Evolutionary conservation across 2,113 vertebrate species (phyloP), one percentile per base, ranked within the genome.

Genomic region (Siphamia tubifer): DNA sequence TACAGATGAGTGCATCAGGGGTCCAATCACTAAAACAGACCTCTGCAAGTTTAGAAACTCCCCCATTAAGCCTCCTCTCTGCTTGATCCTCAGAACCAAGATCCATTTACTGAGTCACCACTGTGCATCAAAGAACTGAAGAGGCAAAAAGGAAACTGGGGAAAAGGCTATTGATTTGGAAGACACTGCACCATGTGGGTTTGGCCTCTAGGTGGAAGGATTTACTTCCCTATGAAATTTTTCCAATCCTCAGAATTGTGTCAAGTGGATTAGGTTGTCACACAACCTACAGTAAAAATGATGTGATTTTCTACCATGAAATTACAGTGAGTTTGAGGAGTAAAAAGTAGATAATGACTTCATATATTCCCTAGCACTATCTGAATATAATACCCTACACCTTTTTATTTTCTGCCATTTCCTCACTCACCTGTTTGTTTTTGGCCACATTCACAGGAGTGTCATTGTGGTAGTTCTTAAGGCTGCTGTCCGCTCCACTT

Each of bases 401-500:
- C 15, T 45, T 57, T 34, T 53, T 19, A 2, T 39, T 25, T 17
- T 28, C 17, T 68, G 34, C 39, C 4, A 15, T 28, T 2, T 20
- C 9, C 27, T 53, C 2, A 25, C 69, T 77, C 61, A 96, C 96
- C 89, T 91, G 90, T 70, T 94, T 94, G 85, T 95, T 94, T 60
- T 92, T 95, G 25, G 96, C 93, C 86, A 97, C 94, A 91, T 94
- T 96, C 45, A 96, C 88, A 0, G 95, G 92, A 0, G 95, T 97
- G 87, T 97, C 96, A 0, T 97, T 97, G 83, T 97, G 95, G 36
- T 94, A 94, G 85, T 96, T 97, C 89, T 97, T 97, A 56, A 97
- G 83, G 69, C 93, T 93, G 43, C 93, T 92, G 85, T 97, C 94
- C 0, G 95, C 95, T 12, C 96, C 95, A 8, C 90, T 95, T 52